Evolutionary conservation across 2,797 vertebrate genomes (phyloP), one percentile per base, ranked within the genome.

Genomic region (Sebastes baramenuke): DNA sequence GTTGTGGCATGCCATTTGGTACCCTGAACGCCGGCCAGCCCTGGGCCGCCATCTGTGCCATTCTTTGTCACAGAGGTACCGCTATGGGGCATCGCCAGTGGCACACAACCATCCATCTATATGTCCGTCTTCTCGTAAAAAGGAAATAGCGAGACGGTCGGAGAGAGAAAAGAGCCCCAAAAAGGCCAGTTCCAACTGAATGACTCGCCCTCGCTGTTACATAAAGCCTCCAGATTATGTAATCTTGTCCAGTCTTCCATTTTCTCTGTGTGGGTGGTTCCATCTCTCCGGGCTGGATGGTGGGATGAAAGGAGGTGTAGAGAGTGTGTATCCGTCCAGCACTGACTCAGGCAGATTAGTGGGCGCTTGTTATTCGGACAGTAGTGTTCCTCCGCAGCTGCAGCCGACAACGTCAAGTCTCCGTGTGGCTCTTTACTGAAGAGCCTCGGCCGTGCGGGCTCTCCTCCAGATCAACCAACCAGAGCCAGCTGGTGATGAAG

Each of bases 1-100:
- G 91, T 88, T 86, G 90, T 90, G 88, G 82, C 86, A 82, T 87
- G 89, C 88, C 88, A 91, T 93, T 94, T 89, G 92, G 90, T 83
- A 20, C 80, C 73, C 80, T 72, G 69, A 85, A 79, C 27, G 13
- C 60, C 20, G 24, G 86, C 79, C 87, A 86, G 87, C 61, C 74
- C 77, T 66, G 83, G 69, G 83, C 83, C 1, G 72, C 92, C 90
- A 93, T 91, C 87, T 90, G 88, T 75, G 81, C 80, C 52, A 20
- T 16, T 83, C 77, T 92, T 80, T 84, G 81, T 87, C 67, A 49
- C 82, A 79, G 81, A 89, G 89, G 83, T 85, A 80, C 61, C 3
- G 59, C 84, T 74, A n/a, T 70, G 72, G 78, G 86, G 71, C 84
- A 69, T 55, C 8, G 65, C 60, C 75, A 85, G 75, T 46, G 67